Evolutionary conservation across 1,140 invertebrate genomes (phyloP).

Genomic region (Batillaria attramentaria): DNA sequence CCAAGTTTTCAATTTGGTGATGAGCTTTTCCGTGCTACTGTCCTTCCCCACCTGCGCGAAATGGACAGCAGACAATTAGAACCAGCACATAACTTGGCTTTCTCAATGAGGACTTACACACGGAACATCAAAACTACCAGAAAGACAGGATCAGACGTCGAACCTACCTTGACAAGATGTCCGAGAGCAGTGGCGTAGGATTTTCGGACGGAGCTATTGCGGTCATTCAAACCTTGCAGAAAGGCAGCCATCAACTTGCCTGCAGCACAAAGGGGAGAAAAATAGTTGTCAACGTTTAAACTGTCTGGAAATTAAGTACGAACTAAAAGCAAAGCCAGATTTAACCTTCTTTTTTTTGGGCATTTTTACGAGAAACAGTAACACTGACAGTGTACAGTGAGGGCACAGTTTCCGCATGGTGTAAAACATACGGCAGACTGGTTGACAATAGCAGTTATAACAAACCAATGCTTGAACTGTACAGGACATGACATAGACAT

Average conservation of each 20-base stretch:
- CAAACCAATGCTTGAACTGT: too few relatives aligned
- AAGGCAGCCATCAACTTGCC: slow-evolving; percentile 86
- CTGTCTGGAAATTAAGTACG: neutral
- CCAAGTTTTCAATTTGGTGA: slow-evolving; percentile 84
- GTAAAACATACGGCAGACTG: too few relatives aligned
- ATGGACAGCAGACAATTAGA: neutral
- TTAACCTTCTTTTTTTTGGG: too few relatives aligned
- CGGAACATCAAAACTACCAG: neutral
- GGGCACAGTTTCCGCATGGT: too few relatives aligned
- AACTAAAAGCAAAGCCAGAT: neutral
- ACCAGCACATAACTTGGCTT: slow-evolving; percentile 6
- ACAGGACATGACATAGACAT: too few relatives aligned
- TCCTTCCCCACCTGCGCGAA: slow-evolving; percentile 84
- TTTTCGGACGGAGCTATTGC: slow-evolving; percentile 86
- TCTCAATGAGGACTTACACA: neutral
- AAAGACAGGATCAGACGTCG: neutral
- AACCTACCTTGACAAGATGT: slow-evolving; percentile 79
- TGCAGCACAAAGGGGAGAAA: slow-evolving; percentile 42
- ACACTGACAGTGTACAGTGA: too few relatives aligned
- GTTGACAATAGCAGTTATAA: too few relatives aligned
- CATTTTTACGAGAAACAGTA: too few relatives aligned
- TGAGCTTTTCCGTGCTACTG: slow-evolving; percentile 88
- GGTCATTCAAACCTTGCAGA: slow-evolving; percentile 85
- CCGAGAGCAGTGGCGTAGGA: slow-evolving; percentile 87
- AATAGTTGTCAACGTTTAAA: neutral